These are phyloP conservation scores for Gastracanthus pulcherrimus DNA, from an alignment of 2,888 invertebrate genomes.

Conservation along the genomic window DNA sequence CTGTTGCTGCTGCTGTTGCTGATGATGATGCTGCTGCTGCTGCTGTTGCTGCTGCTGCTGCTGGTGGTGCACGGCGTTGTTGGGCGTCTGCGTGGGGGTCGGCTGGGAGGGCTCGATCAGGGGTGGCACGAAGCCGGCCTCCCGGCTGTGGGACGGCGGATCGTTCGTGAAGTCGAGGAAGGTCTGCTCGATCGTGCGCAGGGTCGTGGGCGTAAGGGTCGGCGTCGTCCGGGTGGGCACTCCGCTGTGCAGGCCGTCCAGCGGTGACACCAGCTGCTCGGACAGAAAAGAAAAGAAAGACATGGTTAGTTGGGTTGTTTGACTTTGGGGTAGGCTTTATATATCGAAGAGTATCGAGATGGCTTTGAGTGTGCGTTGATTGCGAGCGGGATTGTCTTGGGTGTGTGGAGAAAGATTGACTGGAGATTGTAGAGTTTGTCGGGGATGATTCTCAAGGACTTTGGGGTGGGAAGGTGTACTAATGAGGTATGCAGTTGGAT, in stretches of 20 bases:
- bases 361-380: too few relatives aligned
- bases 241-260: constrained; percentile 92
- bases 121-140: constrained; percentile 96
- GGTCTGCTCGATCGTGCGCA: constrained; percentile 94
- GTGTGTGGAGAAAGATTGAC: too few relatives aligned
- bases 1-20: constrained; percentile 50
- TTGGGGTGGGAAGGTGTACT: too few relatives aligned
- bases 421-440: too few relatives aligned
- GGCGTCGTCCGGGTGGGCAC: constrained; percentile 96
- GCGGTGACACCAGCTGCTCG: constrained; percentile 88
- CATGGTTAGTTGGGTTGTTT: too few relatives aligned
- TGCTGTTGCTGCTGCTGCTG: constrained; percentile 45
- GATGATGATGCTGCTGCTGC: constrained; percentile 9
- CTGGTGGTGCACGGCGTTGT: constrained; percentile 62
- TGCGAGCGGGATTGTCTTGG: too few relatives aligned
- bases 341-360: too few relatives aligned
- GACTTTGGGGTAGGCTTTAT: too few relatives aligned
- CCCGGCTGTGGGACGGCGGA: constrained; percentile 86
- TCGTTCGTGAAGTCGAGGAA: constrained; percentile 91
- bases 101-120: constrained; percentile 78
- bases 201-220: constrained; percentile 95
- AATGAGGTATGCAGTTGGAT: too few relatives aligned
- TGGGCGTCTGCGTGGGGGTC: constrained; percentile 74
- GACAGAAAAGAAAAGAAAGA: constrained; percentile 11
- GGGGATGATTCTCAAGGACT: too few relatives aligned